Base-by-base conservation (phyloP, 2,888 invertebrate species). In the Nemapogon koenigi region DNA sequence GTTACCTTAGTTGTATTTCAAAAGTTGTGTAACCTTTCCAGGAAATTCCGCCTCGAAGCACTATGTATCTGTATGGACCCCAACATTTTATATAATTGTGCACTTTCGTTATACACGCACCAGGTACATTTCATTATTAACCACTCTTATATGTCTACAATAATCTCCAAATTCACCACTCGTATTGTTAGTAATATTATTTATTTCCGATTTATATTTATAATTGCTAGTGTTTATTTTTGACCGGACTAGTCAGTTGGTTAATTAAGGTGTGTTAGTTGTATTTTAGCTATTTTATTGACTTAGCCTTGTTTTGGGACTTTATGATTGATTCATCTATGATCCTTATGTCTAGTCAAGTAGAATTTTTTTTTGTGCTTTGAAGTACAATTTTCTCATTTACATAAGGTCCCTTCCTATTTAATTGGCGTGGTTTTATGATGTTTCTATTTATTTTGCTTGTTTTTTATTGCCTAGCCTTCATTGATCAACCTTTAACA, bases 1-100 rank as follows among this genome's bases (percentile, higher is more conserved):
- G 75, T 76, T 76, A 67, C 62, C 66, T 71, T 75, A 78, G 71
- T 66, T 62, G 62, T 73, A 72, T 59, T 63, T 31, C 31, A 15
- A 16, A 17, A 19, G n/a, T n/a, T 32, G n/a, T 33, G 17, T n/a
- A 33, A n/a, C 17, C 18, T 4, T 28, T 22, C 58, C 64, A 64
- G 62, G 59, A 59, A 59, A 68, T 65, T 67, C 62, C 60, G 63
- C 64, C 66, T 70, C 51, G 50, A 49, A 56, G 68, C 72, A 70
- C 70, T 51, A n/a, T n/a, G n/a, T n/a, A n/a, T n/a, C n/a, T n/a
- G n/a, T n/a, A n/a, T n/a, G n/a, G n/a, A n/a, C 16, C 16, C 33
- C 19, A 33, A 19, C 33, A 19, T n/a, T 28, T 13, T 28, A 18
- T n/a, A 27, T 27, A 27, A 27, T 11, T 2, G 18, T 27, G 46